A percentile compares a stretch with the other conserved stretches of the same genome.
These are phyloP conservation scores for Nansenia antarctica DNA, from an alignment of 2,113 vertebrate species.

Conservation along the genomic window DNA sequence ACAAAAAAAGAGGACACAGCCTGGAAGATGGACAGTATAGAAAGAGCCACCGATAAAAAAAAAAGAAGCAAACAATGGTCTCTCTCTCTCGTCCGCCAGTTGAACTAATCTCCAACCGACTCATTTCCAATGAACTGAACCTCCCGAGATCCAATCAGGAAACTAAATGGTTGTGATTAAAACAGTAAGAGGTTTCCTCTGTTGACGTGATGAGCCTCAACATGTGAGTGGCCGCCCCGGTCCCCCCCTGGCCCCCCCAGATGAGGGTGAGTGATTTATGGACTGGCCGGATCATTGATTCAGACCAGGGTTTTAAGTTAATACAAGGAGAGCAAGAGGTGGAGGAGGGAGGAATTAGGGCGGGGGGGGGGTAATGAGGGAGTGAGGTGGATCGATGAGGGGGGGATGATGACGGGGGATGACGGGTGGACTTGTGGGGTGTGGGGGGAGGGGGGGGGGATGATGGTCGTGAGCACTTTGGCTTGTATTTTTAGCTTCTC, in stretches of 20 bases:
- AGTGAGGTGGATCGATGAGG: not conserved
- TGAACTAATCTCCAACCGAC: no score
- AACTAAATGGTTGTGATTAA: not conserved
- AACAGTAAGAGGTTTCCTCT: not conserved
- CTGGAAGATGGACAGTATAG: no score
- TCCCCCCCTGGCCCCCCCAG: no score
- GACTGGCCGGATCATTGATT: not conserved
- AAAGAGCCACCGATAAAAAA: no score
- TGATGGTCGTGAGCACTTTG: not conserved
- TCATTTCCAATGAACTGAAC: no score
- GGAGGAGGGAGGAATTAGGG: not conserved
- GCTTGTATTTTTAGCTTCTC: slow-evolving; percentile 35
- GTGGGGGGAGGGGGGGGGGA: not conserved
- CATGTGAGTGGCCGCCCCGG: not conserved
- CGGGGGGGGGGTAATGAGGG: not conserved
- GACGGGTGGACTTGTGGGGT: not conserved
- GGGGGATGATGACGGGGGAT: not conserved
- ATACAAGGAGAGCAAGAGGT: not conserved
- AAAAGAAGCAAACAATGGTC: no score
- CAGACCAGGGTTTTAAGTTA: not conserved
- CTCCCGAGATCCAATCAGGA: no score
- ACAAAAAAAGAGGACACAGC: no score
- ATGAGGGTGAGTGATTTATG: slow-evolving; percentile 1
- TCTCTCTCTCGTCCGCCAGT: no score
- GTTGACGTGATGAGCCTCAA: not conserved